Conservation (phyloP, 1,140 invertebrate genomes). For the Pemphigus obesinymphae region DNA sequence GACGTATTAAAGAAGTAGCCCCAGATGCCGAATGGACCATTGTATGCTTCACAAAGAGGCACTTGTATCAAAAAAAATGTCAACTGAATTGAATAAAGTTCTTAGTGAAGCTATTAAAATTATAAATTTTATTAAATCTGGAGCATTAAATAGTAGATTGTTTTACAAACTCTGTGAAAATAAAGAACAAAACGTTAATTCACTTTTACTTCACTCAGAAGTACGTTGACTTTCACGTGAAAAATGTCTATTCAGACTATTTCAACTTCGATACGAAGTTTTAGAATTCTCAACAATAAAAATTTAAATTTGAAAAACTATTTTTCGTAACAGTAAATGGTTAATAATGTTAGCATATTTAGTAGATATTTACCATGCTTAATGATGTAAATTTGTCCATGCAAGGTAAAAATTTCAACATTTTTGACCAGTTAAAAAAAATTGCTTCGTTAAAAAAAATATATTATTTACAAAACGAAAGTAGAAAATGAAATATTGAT, state of each 20-base stretch:
- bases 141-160: constrained; percentile 28
- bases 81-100: constrained; percentile 26
- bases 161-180: constrained; percentile 48
- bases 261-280: constrained; percentile 48
- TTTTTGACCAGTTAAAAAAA: constrained; percentile 43
- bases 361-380: constrained; percentile 7
- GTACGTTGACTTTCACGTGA: constrained; percentile 49
- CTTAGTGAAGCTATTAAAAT: constrained; percentile 39
- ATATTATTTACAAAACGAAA: no score
- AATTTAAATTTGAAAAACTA: not conserved
- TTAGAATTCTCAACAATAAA: not conserved
- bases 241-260: constrained; percentile 49
- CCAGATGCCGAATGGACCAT: constrained; percentile 39
- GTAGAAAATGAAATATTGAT: no score
- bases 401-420: constrained; percentile 23
- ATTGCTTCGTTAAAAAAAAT: no score
- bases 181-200: constrained; percentile 48
- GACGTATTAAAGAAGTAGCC: constrained; percentile 32
- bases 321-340: constrained; percentile 1
- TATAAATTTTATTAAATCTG: constrained; percentile 45
- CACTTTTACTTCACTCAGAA: constrained; percentile 49
- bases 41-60: constrained; percentile 14
- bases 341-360: constrained; percentile 5
- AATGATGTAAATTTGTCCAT: not conserved
- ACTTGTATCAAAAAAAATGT: constrained; percentile 37